A percentile compares a stretch with the other conserved stretches of the same genome.
These are phyloP conservation scores for Drosophila histrio DNA, from an alignment of 2,888 invertebrate species.

Conservation along the genomic window DNA sequence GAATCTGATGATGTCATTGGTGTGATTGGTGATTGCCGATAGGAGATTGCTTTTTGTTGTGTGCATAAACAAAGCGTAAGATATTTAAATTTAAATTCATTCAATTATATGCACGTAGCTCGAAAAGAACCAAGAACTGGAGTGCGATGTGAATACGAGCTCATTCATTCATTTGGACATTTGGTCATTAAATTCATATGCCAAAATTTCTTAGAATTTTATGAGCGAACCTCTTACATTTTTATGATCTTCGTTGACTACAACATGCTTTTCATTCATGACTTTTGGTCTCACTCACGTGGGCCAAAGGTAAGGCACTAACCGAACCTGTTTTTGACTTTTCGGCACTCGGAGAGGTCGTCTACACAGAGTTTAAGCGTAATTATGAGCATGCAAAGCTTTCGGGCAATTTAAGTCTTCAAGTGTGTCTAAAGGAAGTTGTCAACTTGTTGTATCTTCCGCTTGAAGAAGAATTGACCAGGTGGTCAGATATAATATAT, in stretches of 20 bases:
- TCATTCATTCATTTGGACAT: slow-evolving; percentile 18
- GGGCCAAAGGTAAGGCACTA: slow-evolving; percentile 17
- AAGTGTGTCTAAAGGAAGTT: slow-evolving; percentile 63
- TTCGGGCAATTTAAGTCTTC: slow-evolving; percentile 56
- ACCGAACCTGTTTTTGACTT: slow-evolving; percentile 44
- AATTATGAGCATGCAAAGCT: slow-evolving; percentile 45
- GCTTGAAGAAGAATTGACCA: slow-evolving; percentile 12
- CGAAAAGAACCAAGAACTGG: neutral
- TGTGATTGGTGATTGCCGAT: slow-evolving; percentile 36
- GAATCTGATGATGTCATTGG: slow-evolving; percentile 57
- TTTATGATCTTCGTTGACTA: slow-evolving; percentile 40
- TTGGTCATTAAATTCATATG: slow-evolving; percentile 22
- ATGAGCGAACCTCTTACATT: slow-evolving; percentile 51
- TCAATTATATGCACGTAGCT: slow-evolving; percentile 32
- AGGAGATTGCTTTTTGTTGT: slow-evolving; percentile 26
- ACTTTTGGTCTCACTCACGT: slow-evolving; percentile 4
- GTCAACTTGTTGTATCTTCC: slow-evolving; percentile 55
- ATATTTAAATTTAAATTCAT: slow-evolving; percentile 40
- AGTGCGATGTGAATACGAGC: neutral
- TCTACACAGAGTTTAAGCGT: slow-evolving; percentile 16
- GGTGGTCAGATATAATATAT: slow-evolving; percentile 5
- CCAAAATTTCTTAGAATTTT: slow-evolving; percentile 50
- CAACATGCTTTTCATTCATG: slow-evolving; percentile 64
- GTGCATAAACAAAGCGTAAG: slow-evolving; percentile 20
- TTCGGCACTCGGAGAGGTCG: slow-evolving; percentile 18